Evolutionary conservation across 2,888 invertebrate species (phyloP), one percentile per base, ranked within the genome.

Genomic region (Dichetophora obliterata): DNA sequence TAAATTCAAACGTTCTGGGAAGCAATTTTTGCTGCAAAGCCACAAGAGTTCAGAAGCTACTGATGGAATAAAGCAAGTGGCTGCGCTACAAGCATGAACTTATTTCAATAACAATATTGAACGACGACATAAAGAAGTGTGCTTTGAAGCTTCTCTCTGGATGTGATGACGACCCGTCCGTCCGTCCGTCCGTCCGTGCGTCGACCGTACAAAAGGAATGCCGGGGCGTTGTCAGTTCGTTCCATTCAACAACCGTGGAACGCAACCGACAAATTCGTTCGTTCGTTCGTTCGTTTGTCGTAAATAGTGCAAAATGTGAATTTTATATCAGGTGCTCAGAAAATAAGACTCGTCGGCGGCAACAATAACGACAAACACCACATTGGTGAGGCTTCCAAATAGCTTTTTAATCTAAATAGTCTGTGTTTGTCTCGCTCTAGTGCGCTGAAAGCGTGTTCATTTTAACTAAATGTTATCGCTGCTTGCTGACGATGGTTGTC

Each of bases 291-390:
- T 83, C 84, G 84, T 86, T 85, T 84, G 11, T 80, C 83, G 83
- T 83, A 83, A 85, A 85, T 84, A 84, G 86, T 85, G 83, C 84
- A 84, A 84, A 85, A 84, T 88, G 86, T 87, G 86, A 88, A 87
- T 86, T 86, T 87, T 82, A 76, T 75, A 85, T 57, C 79, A 86
- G 87, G 89, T 68, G 75, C 81, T 0, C 88, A 88, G 82, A 77
- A 76, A 9, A 16, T 75, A 57, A 75, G 76, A 66, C 68, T 75
- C 59, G 68, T 14, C 52, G 76, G 54, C 63, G 75, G 54, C 75
- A 69, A 31, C 34, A 50, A 75, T 27, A 14, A 48, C 54, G 6
- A 54, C 54, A 8, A 54, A n/a, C 1, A 8, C 54, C 19, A 54
- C 19, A 54, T 54, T 54, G 43, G 14, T 19, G 8, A 54, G 6